phyloP scores from a whole-genome alignment of 2,888 invertebrate genomes.

The Apeira syringaria region DNA sequence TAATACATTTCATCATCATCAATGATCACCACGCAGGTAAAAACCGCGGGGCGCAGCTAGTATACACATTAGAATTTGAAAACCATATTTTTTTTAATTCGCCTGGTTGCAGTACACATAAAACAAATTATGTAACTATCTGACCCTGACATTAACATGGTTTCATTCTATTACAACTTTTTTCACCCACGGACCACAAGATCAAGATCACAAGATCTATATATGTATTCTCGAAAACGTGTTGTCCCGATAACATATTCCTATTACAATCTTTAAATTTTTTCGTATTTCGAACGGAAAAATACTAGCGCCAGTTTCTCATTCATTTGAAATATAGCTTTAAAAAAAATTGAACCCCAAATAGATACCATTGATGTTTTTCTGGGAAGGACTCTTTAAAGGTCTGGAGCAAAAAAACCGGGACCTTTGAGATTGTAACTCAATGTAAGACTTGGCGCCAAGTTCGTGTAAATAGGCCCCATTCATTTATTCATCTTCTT shows the following conservation, averaged over 20 bases:
- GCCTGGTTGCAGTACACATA: no score
- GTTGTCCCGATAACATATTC: no score
- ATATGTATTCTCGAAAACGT: no score
- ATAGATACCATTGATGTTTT: constrained; percentile 32
- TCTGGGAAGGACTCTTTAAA: constrained; percentile 48
- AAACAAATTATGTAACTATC: constrained; percentile 11
- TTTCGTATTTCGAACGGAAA: constrained; percentile 23
- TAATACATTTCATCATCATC: no score
- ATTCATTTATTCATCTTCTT: constrained; percentile 3
- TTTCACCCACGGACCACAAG: no score
- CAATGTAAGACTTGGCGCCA: constrained; percentile 17
- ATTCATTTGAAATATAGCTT: constrained; percentile 30
- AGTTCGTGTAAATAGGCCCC: constrained; percentile 16
- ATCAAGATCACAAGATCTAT: no score
- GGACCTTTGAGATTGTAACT: background rate
- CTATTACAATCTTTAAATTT: no score
- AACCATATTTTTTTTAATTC: no score
- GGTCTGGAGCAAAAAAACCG: constrained; percentile 37
- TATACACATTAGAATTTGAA: no score
- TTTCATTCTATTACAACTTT: no score
- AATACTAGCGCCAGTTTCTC: constrained; percentile 22
- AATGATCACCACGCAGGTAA: no score
- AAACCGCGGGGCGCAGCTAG: no score
- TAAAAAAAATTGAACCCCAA: constrained; percentile 25
- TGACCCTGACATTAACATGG: constrained; percentile 37